Evolutionary conservation across 1,140 invertebrate genomes (phyloP), one percentile per base, ranked within the genome.

Genomic region (Rhyacophila brunnea): DNA sequence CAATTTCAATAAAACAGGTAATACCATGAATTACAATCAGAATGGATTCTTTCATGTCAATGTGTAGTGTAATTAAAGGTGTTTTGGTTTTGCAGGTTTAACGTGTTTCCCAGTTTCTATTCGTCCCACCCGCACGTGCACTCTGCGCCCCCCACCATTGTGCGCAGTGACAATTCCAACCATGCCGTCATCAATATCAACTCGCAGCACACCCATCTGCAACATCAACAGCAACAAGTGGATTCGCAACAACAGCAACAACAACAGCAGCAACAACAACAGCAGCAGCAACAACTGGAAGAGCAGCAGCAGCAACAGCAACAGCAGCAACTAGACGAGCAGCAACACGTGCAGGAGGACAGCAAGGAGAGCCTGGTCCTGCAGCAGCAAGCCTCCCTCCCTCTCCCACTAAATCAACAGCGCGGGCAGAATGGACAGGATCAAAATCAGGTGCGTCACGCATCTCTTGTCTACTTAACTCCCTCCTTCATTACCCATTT

Each of bases 161-260:
- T 75, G 58, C 73, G 76, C 53, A 70, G 70, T 70, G 83, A 68
- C 69, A 77, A 56, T 71, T 81, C 72, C 70, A 81, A 67, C 68
- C 78, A 73, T 74, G 77, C 65, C 51, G 79, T 71, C 68, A 77
- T 73, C 48, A 79, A 62, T 66, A 80, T 72, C 75, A 80, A 71
- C 67, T 73, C 48, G 18, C 70, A 70, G 35, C 74, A 71, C 20
- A 77, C 80, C 45, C 75, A 81, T 36, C 77, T 74, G 17, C 74
- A 73, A 58, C 75, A 78, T 54, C 44, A 67, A 36, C 60, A 65
- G 13, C 64, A 66, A 15, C 60, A 60, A 18, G 47, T 53, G 32
- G 50, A 59, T 35, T 77, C 74, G 18, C 74, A 74, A 58, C 75
- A 78, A 55, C 44, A 67, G 43, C 60, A 65, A 15, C 64, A 66